These are phyloP conservation scores for Ibycter americanus DNA, from an alignment of 2,797 vertebrate species.

Conservation along the genomic window DNA sequence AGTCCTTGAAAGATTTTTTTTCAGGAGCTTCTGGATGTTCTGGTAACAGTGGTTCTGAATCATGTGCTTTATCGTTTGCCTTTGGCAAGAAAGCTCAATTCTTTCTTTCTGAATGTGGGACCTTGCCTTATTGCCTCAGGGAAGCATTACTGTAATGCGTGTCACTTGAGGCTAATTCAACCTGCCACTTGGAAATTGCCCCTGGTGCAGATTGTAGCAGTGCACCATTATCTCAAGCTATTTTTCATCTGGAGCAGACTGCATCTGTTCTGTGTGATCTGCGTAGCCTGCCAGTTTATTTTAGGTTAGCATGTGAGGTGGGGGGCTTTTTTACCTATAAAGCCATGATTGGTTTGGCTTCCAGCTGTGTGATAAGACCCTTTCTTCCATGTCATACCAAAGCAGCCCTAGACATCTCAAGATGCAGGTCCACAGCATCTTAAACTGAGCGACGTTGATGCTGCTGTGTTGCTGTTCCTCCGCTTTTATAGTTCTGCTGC, in stretches of 20 bases:
- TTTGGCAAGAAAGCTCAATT: conserved; percentile 34
- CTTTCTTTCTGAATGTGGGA: conserved; percentile 12
- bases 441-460: fast-evolving
- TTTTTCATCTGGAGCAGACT: conserved; percentile 16
- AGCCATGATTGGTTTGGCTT: background rate
- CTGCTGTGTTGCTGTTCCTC: background rate
- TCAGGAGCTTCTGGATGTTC: background rate
- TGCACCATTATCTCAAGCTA: background rate
- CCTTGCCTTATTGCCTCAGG: conserved; percentile 30
- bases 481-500: background rate
- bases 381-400: background rate
- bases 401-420: background rate
- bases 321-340: background rate
- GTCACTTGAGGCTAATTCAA: conserved; percentile 55
- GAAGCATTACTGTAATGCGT: background rate
- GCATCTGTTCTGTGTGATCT: background rate
- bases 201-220: conserved; percentile 26
- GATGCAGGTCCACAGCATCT: background rate
- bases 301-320: background rate
- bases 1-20: background rate
- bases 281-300: background rate
- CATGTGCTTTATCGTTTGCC: background rate
- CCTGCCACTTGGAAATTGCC: conserved; percentile 52
- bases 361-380: background rate
- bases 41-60: background rate